phyloP scores from a whole-genome alignment of 2,113 vertebrate genomes.

The Nesospiza acunhae region DNA sequence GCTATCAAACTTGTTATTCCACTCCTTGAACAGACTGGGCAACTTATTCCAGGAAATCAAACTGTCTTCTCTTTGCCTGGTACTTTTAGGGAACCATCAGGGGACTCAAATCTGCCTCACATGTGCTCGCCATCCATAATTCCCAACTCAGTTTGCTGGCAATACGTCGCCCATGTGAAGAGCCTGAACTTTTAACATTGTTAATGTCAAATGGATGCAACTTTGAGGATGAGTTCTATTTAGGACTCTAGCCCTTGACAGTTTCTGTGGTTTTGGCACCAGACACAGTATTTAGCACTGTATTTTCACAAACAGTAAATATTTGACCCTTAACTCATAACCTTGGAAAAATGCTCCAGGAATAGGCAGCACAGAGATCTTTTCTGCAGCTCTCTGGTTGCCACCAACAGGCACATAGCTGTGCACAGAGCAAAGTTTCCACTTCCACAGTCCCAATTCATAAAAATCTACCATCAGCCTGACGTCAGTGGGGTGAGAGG shows the following conservation, averaged over 20 bases:
- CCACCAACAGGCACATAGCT: neutral
- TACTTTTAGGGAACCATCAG: neutral
- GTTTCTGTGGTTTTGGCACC: neutral
- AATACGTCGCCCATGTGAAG: neutral
- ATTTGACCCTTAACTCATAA: slow-evolving; percentile 16
- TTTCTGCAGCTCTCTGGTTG: neutral
- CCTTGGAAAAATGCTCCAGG: neutral
- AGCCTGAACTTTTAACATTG: neutral
- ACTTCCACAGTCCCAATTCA: slow-evolving; percentile 16
- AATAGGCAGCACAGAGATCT: neutral
- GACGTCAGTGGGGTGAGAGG: neutral
- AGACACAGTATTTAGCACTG: neutral
- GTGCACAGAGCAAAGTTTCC: neutral
- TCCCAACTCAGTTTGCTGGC: neutral
- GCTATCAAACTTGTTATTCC: neutral
- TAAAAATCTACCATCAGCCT: neutral
- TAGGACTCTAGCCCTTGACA: neutral
- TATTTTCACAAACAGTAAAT: neutral
- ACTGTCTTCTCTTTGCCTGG: neutral
- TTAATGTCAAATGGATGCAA: neutral
- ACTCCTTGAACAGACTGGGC: neutral
- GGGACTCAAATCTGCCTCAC: neutral
- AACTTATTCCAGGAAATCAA: slow-evolving; percentile 23
- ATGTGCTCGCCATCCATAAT: neutral
- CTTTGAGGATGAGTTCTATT: neutral